Evolutionary conservation across 1,140 invertebrate species (phyloP), one percentile per base, ranked within the genome.

Genomic region (Laupala kohalensis): DNA sequence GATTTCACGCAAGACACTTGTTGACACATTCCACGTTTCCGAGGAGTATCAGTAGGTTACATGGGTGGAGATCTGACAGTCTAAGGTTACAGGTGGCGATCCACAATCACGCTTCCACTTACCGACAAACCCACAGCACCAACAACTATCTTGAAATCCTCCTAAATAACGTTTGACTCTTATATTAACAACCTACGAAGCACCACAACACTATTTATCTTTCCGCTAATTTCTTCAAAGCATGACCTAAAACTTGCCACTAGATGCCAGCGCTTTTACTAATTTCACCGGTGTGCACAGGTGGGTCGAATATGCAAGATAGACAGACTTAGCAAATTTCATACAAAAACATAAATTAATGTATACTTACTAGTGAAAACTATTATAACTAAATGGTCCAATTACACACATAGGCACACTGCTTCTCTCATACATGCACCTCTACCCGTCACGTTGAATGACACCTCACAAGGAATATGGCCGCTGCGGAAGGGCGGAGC

Each of bases 401-500:
- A 67, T 69, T 65, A 73, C 64, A 65, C 28, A 26, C 25, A 71
- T 63, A 23, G 25, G 66, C 30, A 63, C 27, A 24, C 67, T 37
- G 12, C 23, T 37, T 23, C 67, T 30, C 67, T 67, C 25, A 63
- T 23, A 67, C 66, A 71, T 28, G 69, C 64, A 72, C 29, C 25
- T 25, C 30, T 67, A 65, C 19, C 53, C 72, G 69, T 70, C 68
- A 74, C 72, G 72, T 72, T 73, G 70, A 72, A 69, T 75, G 75
- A 75, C 75, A 75, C 72, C 75, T 75, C 73, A 74, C 71, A 67
- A 25, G 69, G 72, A 75, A 75, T 75, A 75, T 75, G 75, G 75
- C 75, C 27, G 66, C 53, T 67, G 53, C 70, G 53, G 62, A 71
- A 64, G 67, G 73, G 73, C 66, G 71, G 70, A 73, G 25, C 37